phyloP scores from a whole-genome alignment of 2,797 vertebrate genomes.

The Tarsius wallacei region DNA sequence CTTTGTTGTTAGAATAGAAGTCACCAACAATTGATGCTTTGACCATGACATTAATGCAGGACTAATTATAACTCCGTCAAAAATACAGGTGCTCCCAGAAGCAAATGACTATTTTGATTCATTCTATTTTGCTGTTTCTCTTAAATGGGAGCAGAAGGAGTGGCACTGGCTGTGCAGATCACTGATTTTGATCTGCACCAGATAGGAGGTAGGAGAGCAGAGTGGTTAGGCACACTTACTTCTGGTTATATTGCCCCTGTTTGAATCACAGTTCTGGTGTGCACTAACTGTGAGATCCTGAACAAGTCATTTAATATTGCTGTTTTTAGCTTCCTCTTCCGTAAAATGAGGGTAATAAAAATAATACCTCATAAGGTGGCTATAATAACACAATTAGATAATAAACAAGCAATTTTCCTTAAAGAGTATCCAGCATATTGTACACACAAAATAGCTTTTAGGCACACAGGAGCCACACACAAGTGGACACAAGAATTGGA shows the following conservation, averaged over 20 bases:
- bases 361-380: neutral
- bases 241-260: neutral
- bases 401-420: neutral
- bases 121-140: neutral
- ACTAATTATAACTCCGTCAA: constrained; percentile 37
- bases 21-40: constrained; percentile 23
- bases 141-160: neutral
- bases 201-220: neutral
- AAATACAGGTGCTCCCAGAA: constrained; percentile 6
- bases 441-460: neutral
- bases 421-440: neutral
- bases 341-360: neutral
- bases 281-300: neutral
- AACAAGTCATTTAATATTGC: neutral
- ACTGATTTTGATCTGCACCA: neutral
- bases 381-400: neutral
- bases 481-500: neutral
- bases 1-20: constrained; percentile 4
- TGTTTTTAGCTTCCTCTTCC: neutral
- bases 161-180: neutral
- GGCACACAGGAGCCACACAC: neutral
- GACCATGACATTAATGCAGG: neutral
- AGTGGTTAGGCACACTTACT: neutral
- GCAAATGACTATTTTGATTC: neutral
- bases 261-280: neutral